Conservation (phyloP, 2,888 invertebrate genomes). For the Drosophila dives region DNA sequence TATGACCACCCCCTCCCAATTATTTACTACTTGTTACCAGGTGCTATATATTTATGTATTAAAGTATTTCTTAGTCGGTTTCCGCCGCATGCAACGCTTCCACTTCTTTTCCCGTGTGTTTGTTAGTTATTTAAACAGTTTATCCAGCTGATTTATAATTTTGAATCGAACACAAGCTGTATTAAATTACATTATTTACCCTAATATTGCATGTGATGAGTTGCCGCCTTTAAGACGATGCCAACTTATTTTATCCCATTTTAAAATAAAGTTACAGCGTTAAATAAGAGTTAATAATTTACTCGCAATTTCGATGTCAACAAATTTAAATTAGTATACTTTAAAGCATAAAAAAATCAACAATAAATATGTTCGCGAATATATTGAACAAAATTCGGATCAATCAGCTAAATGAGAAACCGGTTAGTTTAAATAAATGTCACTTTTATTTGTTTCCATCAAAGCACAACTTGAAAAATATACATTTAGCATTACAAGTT, state of each 20-base stretch:
- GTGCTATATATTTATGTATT: too few relatives aligned
- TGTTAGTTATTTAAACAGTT: not conserved
- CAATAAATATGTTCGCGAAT: not conserved
- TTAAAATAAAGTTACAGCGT: not conserved
- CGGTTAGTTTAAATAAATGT: conserved; percentile 60
- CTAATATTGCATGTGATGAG: not conserved
- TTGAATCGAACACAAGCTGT: not conserved
- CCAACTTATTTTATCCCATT: not conserved
- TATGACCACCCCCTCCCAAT: too few relatives aligned
- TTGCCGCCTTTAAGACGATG: not conserved
- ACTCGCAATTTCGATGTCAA: not conserved
- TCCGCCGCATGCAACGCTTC: too few relatives aligned
- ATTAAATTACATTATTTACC: not conserved
- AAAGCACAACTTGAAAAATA: conserved; percentile 71
- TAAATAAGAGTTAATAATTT: not conserved
- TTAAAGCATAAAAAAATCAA: not conserved
- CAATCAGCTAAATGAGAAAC: not conserved
- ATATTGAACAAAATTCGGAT: not conserved
- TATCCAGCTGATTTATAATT: not conserved
- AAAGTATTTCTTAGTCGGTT: too few relatives aligned
- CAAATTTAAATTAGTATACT: not conserved
- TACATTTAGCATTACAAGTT: conserved; percentile 47
- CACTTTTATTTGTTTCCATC: conserved; percentile 52
- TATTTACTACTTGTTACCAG: too few relatives aligned
- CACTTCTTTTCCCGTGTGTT: not conserved